phyloP scores from a whole-genome alignment of 2,113 vertebrate genomes.

The Tychaedon coryphoeus region DNA sequence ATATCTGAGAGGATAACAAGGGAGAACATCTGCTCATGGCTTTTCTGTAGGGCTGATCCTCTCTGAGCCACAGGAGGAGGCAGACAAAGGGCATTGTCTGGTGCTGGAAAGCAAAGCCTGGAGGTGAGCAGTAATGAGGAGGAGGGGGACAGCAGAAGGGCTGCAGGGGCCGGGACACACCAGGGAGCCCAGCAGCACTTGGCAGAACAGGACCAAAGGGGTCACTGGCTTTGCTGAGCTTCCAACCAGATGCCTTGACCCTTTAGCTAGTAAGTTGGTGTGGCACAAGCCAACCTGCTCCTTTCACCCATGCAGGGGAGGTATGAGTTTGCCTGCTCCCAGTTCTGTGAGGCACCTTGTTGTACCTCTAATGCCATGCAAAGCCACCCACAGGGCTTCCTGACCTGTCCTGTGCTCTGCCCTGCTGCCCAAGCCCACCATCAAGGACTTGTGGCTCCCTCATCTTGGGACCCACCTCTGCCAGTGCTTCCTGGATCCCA shows the following conservation, averaged over 20 bases:
- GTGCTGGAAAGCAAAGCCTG: background rate
- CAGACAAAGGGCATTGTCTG: background rate
- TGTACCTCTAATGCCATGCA: accelerated
- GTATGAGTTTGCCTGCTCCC: background rate
- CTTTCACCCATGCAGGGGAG: background rate
- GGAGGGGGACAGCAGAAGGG: background rate
- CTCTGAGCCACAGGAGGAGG: background rate
- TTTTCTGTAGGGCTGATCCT: background rate
- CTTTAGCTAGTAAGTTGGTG: background rate
- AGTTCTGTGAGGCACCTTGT: background rate
- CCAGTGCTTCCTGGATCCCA: background rate
- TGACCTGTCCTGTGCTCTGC: background rate
- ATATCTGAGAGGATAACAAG: background rate
- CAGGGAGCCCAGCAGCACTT: background rate
- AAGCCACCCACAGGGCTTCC: background rate
- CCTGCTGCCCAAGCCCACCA: background rate
- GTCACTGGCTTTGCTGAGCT: background rate
- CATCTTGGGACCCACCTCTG: accelerated
- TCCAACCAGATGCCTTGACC: background rate
- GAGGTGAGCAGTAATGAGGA: background rate
- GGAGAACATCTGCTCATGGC: background rate
- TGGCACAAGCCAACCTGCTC: background rate
- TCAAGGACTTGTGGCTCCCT: background rate
- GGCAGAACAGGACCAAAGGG: background rate
- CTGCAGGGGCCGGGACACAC: background rate